Base-by-base conservation (phyloP, 2,797 vertebrate genomes). In the Coregonus ussuriensis region DNA sequence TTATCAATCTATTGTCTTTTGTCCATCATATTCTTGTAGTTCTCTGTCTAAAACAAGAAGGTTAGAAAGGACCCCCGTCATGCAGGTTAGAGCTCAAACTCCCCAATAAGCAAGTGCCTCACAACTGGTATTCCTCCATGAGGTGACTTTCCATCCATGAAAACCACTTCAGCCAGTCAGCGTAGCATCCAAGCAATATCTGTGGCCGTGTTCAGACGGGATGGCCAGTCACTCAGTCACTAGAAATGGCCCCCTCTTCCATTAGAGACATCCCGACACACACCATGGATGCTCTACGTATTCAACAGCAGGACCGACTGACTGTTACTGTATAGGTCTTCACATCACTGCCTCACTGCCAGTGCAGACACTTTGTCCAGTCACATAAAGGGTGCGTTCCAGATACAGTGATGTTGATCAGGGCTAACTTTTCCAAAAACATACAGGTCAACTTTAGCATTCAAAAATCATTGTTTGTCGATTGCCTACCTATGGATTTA, bases 51-150 rank as follows among this genome's bases (percentile, higher is more conserved):
- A 15, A 35, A 35, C n/a, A 41, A 21, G 15, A 69, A n/a, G 13
- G 41, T 47, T n/a, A 51, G 37, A 25, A 21, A 21, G 13, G 69
- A 21, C 41, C 41, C 31, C 15, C 2, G 33, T 35, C 69, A 21
- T 25, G 47, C 41, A 51, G n/a, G 9, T 25, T 51, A 41, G 21
- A 47, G 21, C 52, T 13, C 69, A 71, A 71, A 37, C 37, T 31
- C 33, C 14, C 16, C 67, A 37, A 51, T 41, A 71, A 71, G 69
- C 69, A 71, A 71, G 69, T 71, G 69, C 69, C 69, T 71, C 69
- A 70, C 68, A 41, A 35, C 68, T 51, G n/a, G 21, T 71, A 41
- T 51, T 52, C n/a, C 33, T 74, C 71, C 51, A 47, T 33, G 51
- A 72, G 51, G 51, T 72, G 52, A 29, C 54, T 37, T 71, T 71